Conservation (phyloP, 2,888 invertebrate species). For the Acrocyrtus sp. region DNA sequence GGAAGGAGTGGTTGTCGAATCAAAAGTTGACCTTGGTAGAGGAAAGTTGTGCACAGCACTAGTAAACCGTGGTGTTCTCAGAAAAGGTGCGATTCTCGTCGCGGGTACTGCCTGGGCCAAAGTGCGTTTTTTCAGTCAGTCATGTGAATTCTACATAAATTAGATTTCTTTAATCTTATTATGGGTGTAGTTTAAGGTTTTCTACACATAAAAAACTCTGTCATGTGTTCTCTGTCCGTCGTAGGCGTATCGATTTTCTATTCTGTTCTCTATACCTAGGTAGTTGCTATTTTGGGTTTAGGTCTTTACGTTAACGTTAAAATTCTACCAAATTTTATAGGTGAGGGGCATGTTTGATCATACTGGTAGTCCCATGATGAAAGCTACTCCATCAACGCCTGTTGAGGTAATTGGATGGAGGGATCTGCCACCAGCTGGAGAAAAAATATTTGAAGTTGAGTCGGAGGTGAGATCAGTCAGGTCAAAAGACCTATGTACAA, state of each 20-base stretch:
- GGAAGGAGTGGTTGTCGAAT: conserved; percentile 92
- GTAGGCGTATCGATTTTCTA: conserved; percentile 13
- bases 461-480: conserved; percentile 72
- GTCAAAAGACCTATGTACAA: no score
- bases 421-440: conserved; percentile 88
- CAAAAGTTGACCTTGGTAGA: conserved; percentile 75
- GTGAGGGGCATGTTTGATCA: conserved; percentile 83
- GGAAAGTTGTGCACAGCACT: conserved; percentile 87
- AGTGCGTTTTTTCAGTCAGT: conserved; percentile 66
- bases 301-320: no score
- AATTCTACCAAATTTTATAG: conserved; percentile 64
- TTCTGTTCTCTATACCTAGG: no score
- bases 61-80: conserved; percentile 85
- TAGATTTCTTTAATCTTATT: no score
- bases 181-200: background rate
- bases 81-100: conserved; percentile 80
- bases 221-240: background rate
- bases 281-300: no score
- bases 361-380: conserved; percentile 73
- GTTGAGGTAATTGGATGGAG: conserved; percentile 93
- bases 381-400: conserved; percentile 83
- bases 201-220: background rate
- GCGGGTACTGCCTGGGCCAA: conserved; percentile 88
- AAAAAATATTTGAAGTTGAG: conserved; percentile 84
- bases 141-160: no score